Evolutionary conservation across 2,797 vertebrate genomes (phyloP).

Genomic region (Synanceia verrucosa): DNA sequence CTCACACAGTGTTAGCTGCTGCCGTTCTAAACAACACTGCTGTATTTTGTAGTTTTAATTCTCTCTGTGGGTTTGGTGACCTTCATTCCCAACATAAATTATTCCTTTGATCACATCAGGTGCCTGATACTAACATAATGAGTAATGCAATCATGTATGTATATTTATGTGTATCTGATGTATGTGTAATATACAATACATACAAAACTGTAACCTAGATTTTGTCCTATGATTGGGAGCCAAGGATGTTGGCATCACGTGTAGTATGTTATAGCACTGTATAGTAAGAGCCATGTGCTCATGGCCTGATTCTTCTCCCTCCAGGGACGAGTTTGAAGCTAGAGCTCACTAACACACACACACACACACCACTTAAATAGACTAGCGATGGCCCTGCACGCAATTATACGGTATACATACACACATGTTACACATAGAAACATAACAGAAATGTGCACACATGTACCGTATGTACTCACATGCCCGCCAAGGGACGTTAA

Average conservation of each 20-base stretch:
- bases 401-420: background rate
- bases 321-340: slow-evolving; percentile 35
- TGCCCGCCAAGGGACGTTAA: slow-evolving; percentile 44
- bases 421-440: background rate
- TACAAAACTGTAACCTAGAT: slow-evolving; percentile 29
- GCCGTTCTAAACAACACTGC: background rate
- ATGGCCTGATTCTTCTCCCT: slow-evolving; percentile 62
- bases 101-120: background rate
- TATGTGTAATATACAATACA: slow-evolving; percentile 2
- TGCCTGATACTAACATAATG: background rate
- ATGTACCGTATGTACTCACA: background rate
- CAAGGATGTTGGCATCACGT: slow-evolving; percentile 44
- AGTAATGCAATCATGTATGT: background rate
- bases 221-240: slow-evolving; percentile 13
- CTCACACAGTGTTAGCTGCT: no score
- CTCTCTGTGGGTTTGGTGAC: background rate
- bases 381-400: background rate
- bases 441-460: background rate
- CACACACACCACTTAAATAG: background rate
- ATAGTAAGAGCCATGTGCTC: slow-evolving; percentile 40
- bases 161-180: background rate
- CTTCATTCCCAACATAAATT: background rate
- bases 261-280: slow-evolving; percentile 1
- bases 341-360: background rate
- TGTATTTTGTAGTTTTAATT: background rate